phyloP scores from a whole-genome alignment of 2,797 vertebrate genomes.

The Crenichthys baileyi region DNA sequence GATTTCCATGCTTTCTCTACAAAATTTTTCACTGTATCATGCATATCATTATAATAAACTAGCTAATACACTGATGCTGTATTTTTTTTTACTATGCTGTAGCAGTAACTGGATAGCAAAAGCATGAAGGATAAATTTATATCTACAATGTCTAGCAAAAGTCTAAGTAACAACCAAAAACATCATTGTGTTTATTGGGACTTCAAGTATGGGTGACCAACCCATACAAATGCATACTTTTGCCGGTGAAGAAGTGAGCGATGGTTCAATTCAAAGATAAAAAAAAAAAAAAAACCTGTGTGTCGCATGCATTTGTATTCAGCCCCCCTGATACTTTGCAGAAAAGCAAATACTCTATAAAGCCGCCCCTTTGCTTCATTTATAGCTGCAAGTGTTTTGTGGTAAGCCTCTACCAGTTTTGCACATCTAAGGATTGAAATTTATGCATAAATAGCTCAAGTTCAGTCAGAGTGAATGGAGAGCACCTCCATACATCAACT shows the following conservation, averaged over 20 bases:
- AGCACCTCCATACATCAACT: background rate
- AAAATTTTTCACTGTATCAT: slow-evolving; percentile 21
- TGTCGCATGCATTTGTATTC: background rate
- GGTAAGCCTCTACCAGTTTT: background rate
- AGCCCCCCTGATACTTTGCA: no score
- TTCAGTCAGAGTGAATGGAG: background rate
- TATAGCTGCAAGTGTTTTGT: no score
- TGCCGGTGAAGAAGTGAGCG: background rate
- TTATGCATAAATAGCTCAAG: background rate
- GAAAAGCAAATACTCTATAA: no score
- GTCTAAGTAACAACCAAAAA: background rate
- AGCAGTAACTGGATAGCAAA: slow-evolving; percentile 7
- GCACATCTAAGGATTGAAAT: background rate
- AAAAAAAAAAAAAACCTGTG: background rate
- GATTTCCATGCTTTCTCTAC: slow-evolving; percentile 5
- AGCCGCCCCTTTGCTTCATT: no score
- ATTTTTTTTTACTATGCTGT: background rate
- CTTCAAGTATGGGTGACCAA: background rate
- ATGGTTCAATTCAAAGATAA: background rate
- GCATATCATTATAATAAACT: slow-evolving; percentile 7
- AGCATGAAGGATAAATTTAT: background rate
- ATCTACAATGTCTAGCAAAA: background rate
- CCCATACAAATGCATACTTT: background rate
- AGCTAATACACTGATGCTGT: slow-evolving; percentile 11
- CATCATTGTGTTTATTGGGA: background rate